Evolutionary conservation across 2,888 invertebrate genomes (phyloP).

Genomic region (Cephus sareptanus): DNA sequence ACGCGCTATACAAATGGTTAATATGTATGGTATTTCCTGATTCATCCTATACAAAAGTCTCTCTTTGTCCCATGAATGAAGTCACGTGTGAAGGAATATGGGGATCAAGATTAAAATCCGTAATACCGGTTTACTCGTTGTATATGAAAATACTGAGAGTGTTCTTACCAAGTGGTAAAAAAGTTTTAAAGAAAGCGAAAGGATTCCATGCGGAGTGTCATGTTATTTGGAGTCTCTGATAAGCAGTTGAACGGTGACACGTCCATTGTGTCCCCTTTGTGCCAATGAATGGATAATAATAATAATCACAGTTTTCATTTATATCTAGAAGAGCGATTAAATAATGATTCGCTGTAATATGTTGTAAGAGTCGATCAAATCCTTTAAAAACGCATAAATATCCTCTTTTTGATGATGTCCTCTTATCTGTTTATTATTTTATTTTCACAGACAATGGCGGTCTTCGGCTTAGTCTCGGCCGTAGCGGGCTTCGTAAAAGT

Average conservation of each 20-base stretch:
- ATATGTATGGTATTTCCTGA: background rate
- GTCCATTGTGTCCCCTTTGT: background rate
- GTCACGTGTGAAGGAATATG: background rate
- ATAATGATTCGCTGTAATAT: background rate
- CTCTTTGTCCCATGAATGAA: background rate
- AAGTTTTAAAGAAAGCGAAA: background rate
- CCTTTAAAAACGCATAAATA: no score
- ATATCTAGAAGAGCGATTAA: background rate
- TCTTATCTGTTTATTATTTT: constrained; percentile 9
- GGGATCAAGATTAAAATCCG: background rate
- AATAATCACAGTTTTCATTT: background rate
- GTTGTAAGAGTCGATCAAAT: background rate
- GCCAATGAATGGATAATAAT: background rate
- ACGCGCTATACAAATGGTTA: background rate
- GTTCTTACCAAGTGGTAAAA: background rate
- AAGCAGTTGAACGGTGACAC: background rate
- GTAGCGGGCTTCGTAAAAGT: constrained; percentile 92
- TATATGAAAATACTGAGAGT: background rate
- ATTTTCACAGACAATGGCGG: constrained; percentile 72
- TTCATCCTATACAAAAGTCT: background rate
- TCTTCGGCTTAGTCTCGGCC: constrained; percentile 86
- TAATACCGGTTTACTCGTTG: background rate
- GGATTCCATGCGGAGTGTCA: no score
- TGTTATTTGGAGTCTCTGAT: background rate
- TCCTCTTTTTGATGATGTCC: no score